Evolutionary conservation across 2,888 invertebrate species (phyloP), one percentile per base, ranked within the genome.

Genomic region (Chalcosyrphus nemorum): DNA sequence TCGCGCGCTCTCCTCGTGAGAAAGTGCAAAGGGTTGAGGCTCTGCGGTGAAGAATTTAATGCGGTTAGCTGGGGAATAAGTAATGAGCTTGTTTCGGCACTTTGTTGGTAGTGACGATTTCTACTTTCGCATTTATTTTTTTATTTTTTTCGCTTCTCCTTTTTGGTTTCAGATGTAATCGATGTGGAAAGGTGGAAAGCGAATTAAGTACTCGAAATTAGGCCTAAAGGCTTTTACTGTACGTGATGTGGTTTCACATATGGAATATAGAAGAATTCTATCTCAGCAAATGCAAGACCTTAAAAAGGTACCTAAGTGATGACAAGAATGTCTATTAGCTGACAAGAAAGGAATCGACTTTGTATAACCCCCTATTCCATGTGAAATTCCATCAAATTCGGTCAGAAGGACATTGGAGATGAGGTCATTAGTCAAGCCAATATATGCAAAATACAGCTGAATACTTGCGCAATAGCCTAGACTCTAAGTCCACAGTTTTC

Each of bases 41-140:
- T 61, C 81, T 66, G 66, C 38, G 80, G 68, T 59, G 66, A n/a
- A n/a, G n/a, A 80, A 45, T 70, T 84, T 57, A 84, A 68, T 84
- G 84, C 57, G 84, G 80, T 84, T 80, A 74, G 63, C 54, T 47
- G 57, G 52, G 29, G 80, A 80, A 84, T 84, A 84, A 84, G 80
- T 84, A 84, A 84, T 84, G 84, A 84, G 84, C 80, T 72, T 80
- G 80, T 80, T 75, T 84, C 74, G 80, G 70, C 68, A 74, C 61
- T 70, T 74, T n/a, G n/a, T n/a, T 70, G 38, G 68, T 47, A 70
- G 75, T 75, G 78, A 74, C 72, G 74, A 70, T 84, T 84, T 80
- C 80, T 70, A 80, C 84, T 77, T 75, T 82, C 59, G 57, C 45
- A 41, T 32, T 24, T 59, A 27, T 59, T 38, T 72, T 32, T 27